A percentile compares a stretch with the other conserved stretches of the same genome.
These are phyloP conservation scores for Macrotis lagotis DNA, from an alignment of 2,113 vertebrate genomes.

Conservation along the genomic window DNA sequence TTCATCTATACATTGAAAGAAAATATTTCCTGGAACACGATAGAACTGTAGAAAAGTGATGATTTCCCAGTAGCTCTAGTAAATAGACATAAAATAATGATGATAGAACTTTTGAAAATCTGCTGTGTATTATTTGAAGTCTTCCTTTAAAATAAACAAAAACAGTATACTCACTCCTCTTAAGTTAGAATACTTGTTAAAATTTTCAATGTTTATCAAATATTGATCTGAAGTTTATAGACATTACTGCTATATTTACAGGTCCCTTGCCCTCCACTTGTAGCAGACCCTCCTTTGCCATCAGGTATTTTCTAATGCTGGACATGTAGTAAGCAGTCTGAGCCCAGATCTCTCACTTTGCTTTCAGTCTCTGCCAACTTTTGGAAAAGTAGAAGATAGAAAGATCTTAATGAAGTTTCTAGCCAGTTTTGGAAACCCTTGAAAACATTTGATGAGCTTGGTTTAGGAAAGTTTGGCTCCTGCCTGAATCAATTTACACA, in stretches of 20 bases:
- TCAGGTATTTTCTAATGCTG: not conserved
- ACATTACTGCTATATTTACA: not conserved
- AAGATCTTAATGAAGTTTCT: not conserved
- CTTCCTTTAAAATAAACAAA: fast-evolving
- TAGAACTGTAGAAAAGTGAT: not conserved
- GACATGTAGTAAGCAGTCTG: fast-evolving
- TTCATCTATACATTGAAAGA: not conserved
- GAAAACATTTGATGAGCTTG: fast-evolving
- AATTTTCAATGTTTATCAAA: fast-evolving
- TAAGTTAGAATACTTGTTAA: fast-evolving
- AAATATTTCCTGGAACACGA: not conserved
- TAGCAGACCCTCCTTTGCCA: fast-evolving
- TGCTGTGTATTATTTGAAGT: not conserved
- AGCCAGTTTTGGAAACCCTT: not conserved
- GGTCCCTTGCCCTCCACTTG: fast-evolving
- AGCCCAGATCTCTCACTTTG: fast-evolving
- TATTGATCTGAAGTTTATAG: fast-evolving
- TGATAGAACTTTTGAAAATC: fast-evolving
- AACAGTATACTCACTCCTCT: fast-evolving
- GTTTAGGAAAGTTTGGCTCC: fast-evolving
- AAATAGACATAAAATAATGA: fast-evolving
- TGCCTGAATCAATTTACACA: fast-evolving
- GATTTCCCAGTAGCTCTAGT: not conserved
- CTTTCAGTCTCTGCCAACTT: not conserved
- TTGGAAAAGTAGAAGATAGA: fast-evolving